These are phyloP conservation scores for Ruditapes philippinarum DNA, from an alignment of 1,140 invertebrate species.

Conservation along the genomic window DNA sequence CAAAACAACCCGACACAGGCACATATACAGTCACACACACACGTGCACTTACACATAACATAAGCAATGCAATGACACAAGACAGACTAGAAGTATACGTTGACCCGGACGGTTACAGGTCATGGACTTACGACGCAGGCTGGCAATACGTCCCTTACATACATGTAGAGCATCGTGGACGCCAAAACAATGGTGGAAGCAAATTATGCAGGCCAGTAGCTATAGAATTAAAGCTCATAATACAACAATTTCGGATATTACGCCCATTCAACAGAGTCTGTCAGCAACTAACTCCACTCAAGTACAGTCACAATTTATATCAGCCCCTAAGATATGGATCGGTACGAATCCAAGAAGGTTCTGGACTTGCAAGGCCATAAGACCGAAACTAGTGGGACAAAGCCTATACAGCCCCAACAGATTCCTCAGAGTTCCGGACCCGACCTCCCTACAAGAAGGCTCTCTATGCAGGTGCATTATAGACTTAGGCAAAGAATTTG, in stretches of 20 bases:
- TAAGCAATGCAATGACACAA: not conserved
- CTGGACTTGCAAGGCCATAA: not conserved
- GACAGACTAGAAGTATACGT: not conserved
- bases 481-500: not conserved
- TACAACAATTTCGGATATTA: not conserved
- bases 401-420: not conserved
- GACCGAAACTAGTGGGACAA: not conserved
- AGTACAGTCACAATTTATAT: conserved; percentile 5
- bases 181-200: not conserved
- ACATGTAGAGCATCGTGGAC: conserved; percentile 20
- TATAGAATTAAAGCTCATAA: not conserved
- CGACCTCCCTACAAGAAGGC: not conserved
- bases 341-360: not conserved
- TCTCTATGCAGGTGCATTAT: not conserved
- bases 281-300: not conserved
- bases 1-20: too few relatives aligned
- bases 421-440: not conserved
- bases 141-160: not conserved
- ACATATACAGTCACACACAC: too few relatives aligned
- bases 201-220: not conserved
- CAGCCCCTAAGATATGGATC: not conserved
- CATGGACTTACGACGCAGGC: conserved; percentile 7
- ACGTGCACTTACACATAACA: not conserved
- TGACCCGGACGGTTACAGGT: not conserved
- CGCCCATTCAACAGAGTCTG: not conserved